These are phyloP conservation scores for Hephaestus fuliginosus DNA, from an alignment of 2,797 vertebrate species.

Conservation along the genomic window DNA sequence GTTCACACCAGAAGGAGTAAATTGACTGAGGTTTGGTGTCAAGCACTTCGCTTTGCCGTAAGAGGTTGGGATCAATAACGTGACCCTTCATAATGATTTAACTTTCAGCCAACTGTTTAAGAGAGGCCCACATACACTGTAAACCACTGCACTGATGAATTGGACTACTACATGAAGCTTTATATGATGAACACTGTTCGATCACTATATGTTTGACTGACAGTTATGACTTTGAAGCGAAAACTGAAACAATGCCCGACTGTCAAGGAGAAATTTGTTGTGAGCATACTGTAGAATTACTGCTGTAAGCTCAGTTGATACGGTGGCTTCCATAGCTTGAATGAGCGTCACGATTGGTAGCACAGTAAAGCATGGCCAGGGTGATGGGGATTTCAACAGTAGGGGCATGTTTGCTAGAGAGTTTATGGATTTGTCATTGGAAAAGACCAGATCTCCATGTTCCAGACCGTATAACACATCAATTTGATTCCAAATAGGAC, in stretches of 20 bases:
- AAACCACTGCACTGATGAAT: constrained; percentile 20
- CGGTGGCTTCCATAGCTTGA: constrained; percentile 56
- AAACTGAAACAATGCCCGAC: constrained; percentile 30
- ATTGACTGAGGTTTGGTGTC: constrained; percentile 81
- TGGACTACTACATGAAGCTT: constrained; percentile 9
- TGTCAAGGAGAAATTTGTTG: constrained; percentile 40
- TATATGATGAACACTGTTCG: constrained; percentile 11
- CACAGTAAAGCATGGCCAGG: constrained; percentile 48
- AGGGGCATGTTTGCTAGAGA: constrained; percentile 78
- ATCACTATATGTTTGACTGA: not conserved
- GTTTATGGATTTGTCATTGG: constrained; percentile 84
- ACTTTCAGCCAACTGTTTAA: constrained; percentile 76
- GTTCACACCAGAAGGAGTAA: constrained; percentile 86
- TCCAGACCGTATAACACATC: constrained; percentile 82
- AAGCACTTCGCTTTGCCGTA: constrained; percentile 76
- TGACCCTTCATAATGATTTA: constrained; percentile 76
- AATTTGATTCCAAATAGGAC: constrained; percentile 86
- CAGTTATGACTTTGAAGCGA: constrained; percentile 23
- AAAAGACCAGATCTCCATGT: constrained; percentile 81
- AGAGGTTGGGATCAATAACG: constrained; percentile 74
- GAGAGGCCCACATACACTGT: constrained; percentile 8
- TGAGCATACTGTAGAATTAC: constrained; percentile 67
- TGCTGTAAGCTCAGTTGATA: constrained; percentile 64
- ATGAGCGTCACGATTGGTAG: constrained; percentile 59
- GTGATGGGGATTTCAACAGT: constrained; percentile 69